These are phyloP conservation scores for Epiblema foenella DNA, from an alignment of 2,888 invertebrate genomes.

Conservation along the genomic window DNA sequence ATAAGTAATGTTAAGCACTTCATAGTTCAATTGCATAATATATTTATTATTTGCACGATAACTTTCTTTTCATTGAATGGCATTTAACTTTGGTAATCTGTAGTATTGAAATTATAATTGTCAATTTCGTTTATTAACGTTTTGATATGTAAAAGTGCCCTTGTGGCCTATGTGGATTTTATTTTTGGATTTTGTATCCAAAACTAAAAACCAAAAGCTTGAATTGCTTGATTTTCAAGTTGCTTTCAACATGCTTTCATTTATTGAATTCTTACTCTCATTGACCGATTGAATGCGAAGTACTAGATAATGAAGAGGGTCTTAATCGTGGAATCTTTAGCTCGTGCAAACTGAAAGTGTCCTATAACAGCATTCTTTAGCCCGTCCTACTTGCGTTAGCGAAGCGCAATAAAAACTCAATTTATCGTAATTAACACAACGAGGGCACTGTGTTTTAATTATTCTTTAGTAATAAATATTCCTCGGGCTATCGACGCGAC, in stretches of 20 bases:
- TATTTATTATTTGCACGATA: too few relatives aligned
- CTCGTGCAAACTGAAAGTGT: conserved; percentile 1
- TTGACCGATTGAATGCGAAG: neutral
- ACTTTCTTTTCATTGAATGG: too few relatives aligned
- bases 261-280: neutral
- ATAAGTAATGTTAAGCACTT: neutral
- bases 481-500: conserved; percentile 54
- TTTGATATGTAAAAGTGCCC: too few relatives aligned
- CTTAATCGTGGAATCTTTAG: neutral
- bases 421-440: conserved; percentile 46
- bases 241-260: too few relatives aligned
- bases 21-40: neutral
- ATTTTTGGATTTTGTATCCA: too few relatives aligned
- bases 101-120: too few relatives aligned
- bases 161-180: too few relatives aligned
- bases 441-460: conserved; percentile 48
- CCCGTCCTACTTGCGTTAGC: conserved; percentile 8
- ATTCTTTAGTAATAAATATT: conserved; percentile 59
- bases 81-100: too few relatives aligned
- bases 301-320: neutral
- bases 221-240: neutral
- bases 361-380: conserved; percentile 12
- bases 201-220: too few relatives aligned
- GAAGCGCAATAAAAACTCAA: conserved; percentile 36
- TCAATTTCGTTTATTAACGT: too few relatives aligned